Percentiles rank a stretch among this genome's conserved stretches.
Evolutionary conservation across 1,140 invertebrate genomes (phyloP).

Genomic region (Hyphantria cunea): DNA sequence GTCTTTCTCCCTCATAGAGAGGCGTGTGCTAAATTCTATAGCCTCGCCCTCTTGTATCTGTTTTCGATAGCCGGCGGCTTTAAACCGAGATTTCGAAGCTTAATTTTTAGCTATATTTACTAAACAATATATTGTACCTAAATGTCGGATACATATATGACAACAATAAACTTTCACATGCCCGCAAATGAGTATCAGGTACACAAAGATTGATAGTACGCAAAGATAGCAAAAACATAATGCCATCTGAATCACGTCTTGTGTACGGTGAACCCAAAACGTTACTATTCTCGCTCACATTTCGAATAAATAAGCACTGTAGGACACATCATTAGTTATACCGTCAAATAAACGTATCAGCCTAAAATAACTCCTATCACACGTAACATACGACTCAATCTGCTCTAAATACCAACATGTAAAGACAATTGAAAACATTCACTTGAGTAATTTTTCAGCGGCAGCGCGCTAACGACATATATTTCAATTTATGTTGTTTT

Average conservation of each 20-base stretch:
- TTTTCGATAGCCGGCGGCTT: too few relatives aligned
- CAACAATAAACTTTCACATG: too few relatives aligned
- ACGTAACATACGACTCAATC: constrained; percentile 20
- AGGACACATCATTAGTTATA: constrained; percentile 31
- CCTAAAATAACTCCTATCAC: constrained; percentile 16
- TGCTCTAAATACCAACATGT: background rate
- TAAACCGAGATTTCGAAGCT: too few relatives aligned
- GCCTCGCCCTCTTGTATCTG: too few relatives aligned
- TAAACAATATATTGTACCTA: too few relatives aligned
- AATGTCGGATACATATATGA: too few relatives aligned
- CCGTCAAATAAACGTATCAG: constrained; percentile 19
- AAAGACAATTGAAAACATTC: constrained; percentile 30
- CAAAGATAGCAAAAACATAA: constrained; percentile 6
- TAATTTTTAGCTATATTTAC: too few relatives aligned
- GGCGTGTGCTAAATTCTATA: too few relatives aligned
- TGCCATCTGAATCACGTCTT: constrained; percentile 18
- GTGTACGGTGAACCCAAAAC: constrained; percentile 15
- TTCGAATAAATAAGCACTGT: constrained; percentile 30
- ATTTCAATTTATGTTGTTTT: constrained; percentile 20
- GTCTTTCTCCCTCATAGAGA: too few relatives aligned
- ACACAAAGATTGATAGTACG: background rate
- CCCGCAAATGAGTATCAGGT: too few relatives aligned
- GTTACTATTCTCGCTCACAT: constrained; percentile 22
- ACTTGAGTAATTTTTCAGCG: constrained; percentile 29
- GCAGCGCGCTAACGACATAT: constrained; percentile 22